Base-by-base conservation (phyloP, 37 sponge, comb jelly and placozoan genomes). In the Aplysina aerophoba region DNA sequence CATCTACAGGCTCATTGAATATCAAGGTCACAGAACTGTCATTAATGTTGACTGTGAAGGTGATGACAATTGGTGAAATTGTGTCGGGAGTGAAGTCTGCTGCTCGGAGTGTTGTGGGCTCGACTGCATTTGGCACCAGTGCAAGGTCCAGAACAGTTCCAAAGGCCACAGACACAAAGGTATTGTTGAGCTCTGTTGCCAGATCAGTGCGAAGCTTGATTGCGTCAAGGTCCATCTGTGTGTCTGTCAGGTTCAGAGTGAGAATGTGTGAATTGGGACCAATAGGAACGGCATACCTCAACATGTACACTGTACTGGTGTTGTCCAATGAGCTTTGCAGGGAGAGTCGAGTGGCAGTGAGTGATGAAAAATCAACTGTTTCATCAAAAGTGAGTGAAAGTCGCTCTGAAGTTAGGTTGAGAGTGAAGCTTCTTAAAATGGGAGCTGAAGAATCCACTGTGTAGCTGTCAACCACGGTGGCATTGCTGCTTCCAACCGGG, bases 351-450 rank as follows among this genome's bases (percentile, higher is more conserved):
- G 54, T 28, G 22, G 92, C 60, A 21, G 34, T 34, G 4, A 91
- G 55, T 14, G 92, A 80, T 13, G 39, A 21, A 40, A 95, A 86
- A 50, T 95, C 82, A 19, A 92, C 89, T 24, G 94, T 96, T 81
- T 96, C 97, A 85, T 96, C 97, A 86, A 96, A 96, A 17, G 90
- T 88, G 20, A 96, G 87, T 13, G 69, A 79, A 0, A 96, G 78
- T 15, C 37, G 22, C 58, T 92, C 90, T 24, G 88, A 80, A 15
- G 94, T 94, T 35, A 96, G 68, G 79, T 96, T 91, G 28, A 96
- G 86, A 21, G 86, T 59, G 77, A 96, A 96, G 5, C 19, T 28
- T 64, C 87, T 62, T 64, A 96, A 68, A 0, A 89, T 55, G 0
- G 97, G 92, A n/a, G 88, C 83, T 19, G 83, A 81, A 19, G 73